Percentiles rank a stretch among this genome's conserved stretches.
These are phyloP conservation scores for Sarcophaga rosellei DNA, from an alignment of 2,888 invertebrate genomes.

Conservation along the genomic window DNA sequence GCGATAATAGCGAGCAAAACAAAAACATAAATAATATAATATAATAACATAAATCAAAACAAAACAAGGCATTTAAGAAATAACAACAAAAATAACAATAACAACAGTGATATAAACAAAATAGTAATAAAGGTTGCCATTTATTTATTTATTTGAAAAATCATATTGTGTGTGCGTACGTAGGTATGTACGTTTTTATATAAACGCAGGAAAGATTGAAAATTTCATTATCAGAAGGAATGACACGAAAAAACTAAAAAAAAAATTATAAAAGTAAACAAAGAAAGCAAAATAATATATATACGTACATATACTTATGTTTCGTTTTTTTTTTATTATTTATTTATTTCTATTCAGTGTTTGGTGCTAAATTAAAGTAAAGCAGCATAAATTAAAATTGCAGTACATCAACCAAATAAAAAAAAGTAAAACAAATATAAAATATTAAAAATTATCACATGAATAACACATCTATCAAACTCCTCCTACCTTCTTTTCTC, in stretches of 20 bases:
- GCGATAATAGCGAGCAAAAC: slow-evolving; percentile 54
- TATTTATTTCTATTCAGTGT: too few relatives aligned
- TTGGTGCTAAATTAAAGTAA: too few relatives aligned
- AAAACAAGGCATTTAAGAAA: slow-evolving; percentile 14
- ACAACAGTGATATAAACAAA: slow-evolving; percentile 35
- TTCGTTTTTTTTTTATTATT: too few relatives aligned
- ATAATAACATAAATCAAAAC: slow-evolving; percentile 10
- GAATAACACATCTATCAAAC: too few relatives aligned
- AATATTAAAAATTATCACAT: too few relatives aligned
- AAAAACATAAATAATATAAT: slow-evolving; percentile 56
- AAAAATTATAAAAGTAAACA: neutral
- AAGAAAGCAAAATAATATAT: neutral
- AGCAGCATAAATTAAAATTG: too few relatives aligned
- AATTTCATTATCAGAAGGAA: neutral
- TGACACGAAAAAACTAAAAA: neutral
- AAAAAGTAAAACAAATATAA: too few relatives aligned
- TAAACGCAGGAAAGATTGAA: neutral
- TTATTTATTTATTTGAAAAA: neutral
- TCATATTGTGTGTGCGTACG: neutral
- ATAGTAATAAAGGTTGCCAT: slow-evolving; percentile 1
- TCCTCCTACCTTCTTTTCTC: too few relatives aligned
- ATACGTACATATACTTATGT: neutral
- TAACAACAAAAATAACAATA: slow-evolving; percentile 29
- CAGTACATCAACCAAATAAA: too few relatives aligned
- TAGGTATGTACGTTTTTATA: neutral